phyloP scores from a whole-genome alignment of 92 coral and sea anemone species.

The Muricea muricata region DNA sequence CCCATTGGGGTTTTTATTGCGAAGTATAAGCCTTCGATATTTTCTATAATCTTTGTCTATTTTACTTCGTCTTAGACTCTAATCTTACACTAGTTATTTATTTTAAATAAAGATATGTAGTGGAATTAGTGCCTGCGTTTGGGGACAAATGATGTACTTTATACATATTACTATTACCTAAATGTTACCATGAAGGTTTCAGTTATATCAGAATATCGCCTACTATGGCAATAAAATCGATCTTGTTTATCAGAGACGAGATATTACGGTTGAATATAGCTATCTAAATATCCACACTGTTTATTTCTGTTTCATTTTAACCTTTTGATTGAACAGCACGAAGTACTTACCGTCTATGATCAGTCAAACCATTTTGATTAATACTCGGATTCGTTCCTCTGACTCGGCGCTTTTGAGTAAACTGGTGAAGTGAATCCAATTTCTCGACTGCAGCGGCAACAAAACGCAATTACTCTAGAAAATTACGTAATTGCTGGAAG shows the following conservation, averaged over 20 bases:
- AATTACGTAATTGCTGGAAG: neutral
- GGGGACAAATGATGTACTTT: too few relatives aligned
- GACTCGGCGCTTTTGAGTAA: neutral
- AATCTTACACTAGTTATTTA: too few relatives aligned
- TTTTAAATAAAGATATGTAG: too few relatives aligned
- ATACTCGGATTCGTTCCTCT: neutral
- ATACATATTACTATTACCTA: neutral
- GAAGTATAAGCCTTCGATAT: too few relatives aligned
- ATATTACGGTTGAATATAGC: neutral
- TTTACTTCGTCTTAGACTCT: too few relatives aligned
- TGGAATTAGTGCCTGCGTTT: too few relatives aligned
- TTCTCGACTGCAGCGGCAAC: neutral
- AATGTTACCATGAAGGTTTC: slow-evolving; percentile 2
- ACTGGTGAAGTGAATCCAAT: too few relatives aligned
- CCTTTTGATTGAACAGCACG: neutral
- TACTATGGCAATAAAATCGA: neutral
- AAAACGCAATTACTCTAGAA: too few relatives aligned
- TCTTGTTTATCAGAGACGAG: neutral
- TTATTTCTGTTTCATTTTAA: neutral
- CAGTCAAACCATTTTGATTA: neutral
- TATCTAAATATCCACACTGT: neutral
- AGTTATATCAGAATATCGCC: neutral
- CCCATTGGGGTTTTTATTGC: too few relatives aligned
- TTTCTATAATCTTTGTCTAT: too few relatives aligned
- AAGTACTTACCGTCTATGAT: slow-evolving; percentile 2